Evolutionary conservation across 1,140 invertebrate genomes (phyloP), one percentile per base, ranked within the genome.

Genomic region (Bathynomus jamesi): DNA sequence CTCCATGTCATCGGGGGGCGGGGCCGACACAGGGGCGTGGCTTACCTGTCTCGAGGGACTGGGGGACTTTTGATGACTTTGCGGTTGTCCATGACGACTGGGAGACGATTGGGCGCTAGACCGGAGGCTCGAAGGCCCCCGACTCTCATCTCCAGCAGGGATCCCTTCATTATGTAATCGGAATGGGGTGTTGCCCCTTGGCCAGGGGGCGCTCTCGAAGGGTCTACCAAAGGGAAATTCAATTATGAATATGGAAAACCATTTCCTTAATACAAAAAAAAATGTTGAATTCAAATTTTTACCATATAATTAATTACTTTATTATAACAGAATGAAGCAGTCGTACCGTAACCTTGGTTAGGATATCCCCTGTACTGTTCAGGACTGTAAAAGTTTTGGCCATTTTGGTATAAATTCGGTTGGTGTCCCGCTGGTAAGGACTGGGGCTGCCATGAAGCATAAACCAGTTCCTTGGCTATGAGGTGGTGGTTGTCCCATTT

Each of bases 1-100:
- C 79, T 93, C 92, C 90, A 93, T 92, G 78, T 92, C 90, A 80
- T 91, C 90, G 61, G 85, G 86, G 77, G 89, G 82, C 72, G 89
- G 87, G 70, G 87, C 84, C 70, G 87, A 86, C 65, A 89, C 84
- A 11, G 87, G 85, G 11, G 85, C 84, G 73, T 89, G 87, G 11
- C 85, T 82, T 5, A 84, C 79, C 65, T 76, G 66, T 53, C 70
- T 32, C 27, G 72, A 67, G 21, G 70, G 74, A 67, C 75, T 77
- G 5, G 73, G 72, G 13, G 75, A 77, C 61, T 77, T 73, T 40
- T 69, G 75, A 30, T 71, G 72, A 13, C 61, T 64, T 8, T 7
- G 32, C 28, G 30, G 66, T 30, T 69, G 67, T 13, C 28, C 76
- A 17, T 72, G 67, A 27, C 78, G 78, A 13, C 70, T 78, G 13